Conservation (phyloP, 2,888 invertebrate genomes). For the Nysson spinosus region DNA sequence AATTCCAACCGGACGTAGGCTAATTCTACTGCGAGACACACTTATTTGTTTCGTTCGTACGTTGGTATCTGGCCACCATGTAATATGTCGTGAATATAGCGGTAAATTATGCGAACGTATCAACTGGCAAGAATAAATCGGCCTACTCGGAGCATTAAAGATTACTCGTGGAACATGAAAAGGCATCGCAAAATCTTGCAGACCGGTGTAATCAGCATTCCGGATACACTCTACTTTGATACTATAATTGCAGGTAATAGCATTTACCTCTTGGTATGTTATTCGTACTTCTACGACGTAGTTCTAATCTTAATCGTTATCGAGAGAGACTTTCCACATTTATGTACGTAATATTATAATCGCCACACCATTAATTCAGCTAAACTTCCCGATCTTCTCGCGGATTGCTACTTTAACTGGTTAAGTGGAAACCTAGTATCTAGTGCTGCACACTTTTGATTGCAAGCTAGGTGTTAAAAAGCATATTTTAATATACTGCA, state of each 20-base stretch:
- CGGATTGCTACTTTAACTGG: constrained; percentile 1
- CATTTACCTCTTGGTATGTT: neutral
- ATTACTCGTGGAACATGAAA: constrained; percentile 21
- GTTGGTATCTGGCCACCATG: constrained; percentile 16
- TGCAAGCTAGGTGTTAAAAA: too few relatives aligned
- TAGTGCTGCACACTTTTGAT: too few relatives aligned
- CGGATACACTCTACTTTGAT: constrained; percentile 31
- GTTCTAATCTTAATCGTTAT: constrained; percentile 8
- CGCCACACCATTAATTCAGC: constrained; percentile 1
- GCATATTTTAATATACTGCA: too few relatives aligned
- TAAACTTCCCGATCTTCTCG: constrained; percentile 11
- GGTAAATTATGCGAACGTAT: constrained; percentile 39
- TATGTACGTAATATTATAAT: constrained; percentile 14
- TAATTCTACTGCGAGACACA: neutral
- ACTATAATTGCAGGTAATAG: constrained; percentile 34
- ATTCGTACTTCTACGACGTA: constrained; percentile 6
- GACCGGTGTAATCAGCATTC: constrained; percentile 24
- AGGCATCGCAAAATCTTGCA: constrained; percentile 16
- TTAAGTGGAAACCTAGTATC: constrained; percentile 10
- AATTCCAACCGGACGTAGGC: constrained; percentile 6
- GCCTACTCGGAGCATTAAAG: constrained; percentile 21
- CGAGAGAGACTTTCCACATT: neutral
- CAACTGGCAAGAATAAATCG: constrained; percentile 43
- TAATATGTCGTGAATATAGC: constrained; percentile 31
- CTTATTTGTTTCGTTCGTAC: constrained; percentile 28